Conservation (phyloP, 37 sponge, comb jelly and placozoan genomes). For the Halichondria panicea region DNA sequence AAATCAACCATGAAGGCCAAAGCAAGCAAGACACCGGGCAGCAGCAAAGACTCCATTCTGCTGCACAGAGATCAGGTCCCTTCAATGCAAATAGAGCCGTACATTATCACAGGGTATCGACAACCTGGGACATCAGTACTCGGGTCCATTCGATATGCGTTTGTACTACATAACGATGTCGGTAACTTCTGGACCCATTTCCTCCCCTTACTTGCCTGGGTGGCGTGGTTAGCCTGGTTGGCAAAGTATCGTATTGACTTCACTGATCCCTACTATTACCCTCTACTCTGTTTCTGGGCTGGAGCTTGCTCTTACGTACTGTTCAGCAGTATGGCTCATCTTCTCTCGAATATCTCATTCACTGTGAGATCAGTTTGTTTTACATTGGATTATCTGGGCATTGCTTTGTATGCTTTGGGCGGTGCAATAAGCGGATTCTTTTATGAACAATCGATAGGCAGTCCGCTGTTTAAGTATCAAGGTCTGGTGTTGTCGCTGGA, state of each 20-base stretch:
- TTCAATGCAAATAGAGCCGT: constrained; percentile 43
- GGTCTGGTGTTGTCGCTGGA: constrained; percentile 3
- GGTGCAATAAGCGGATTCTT: constrained; percentile 34
- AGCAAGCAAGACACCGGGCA: no score
- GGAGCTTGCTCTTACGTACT: constrained; percentile 49
- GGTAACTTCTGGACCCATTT: constrained; percentile 86
- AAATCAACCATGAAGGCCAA: no score
- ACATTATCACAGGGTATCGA: constrained; percentile 59
- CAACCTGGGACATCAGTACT: not conserved
- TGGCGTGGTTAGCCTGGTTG: constrained; percentile 30
- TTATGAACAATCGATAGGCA: constrained; percentile 37
- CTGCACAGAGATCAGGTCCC: constrained; percentile 12
- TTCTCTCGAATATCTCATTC: constrained; percentile 40
- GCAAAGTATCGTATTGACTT: constrained; percentile 4
- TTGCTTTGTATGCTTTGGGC: constrained; percentile 59
- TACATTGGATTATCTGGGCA: constrained; percentile 78
- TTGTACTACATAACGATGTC: constrained; percentile 66
- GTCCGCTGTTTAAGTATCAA: constrained; percentile 4
- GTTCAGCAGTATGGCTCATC: constrained; percentile 76
- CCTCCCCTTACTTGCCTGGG: constrained; percentile 41
- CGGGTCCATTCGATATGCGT: constrained; percentile 32
- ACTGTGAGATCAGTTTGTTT: constrained; percentile 60
- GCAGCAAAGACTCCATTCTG: no score
- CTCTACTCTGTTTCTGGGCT: constrained; percentile 63
- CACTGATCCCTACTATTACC: constrained; percentile 46